Conservation (phyloP, 2,797 vertebrate genomes). For the Spea hammondii region DNA sequence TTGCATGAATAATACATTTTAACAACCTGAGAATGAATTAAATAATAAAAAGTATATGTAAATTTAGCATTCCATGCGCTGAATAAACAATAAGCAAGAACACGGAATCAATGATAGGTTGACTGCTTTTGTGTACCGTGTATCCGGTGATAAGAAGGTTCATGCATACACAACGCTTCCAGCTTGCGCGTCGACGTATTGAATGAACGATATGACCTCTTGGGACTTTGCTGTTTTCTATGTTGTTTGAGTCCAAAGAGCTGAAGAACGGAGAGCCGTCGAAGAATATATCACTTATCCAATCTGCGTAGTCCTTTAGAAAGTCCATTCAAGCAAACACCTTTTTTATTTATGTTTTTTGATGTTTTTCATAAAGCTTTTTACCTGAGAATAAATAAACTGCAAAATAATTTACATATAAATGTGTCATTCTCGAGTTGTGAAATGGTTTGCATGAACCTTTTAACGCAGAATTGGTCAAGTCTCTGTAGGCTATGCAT, state of each 20-base stretch:
- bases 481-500: slow-evolving; percentile 2
- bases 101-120: too few species aligned
- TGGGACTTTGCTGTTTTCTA: slow-evolving; percentile 10
- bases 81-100: too few species aligned
- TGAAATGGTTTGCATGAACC: neutral
- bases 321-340: neutral
- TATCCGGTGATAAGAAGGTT: too few species aligned
- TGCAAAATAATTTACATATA: neutral
- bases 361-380: neutral
- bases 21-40: too few species aligned
- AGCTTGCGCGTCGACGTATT: neutral
- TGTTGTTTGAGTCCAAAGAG: slow-evolving; percentile 25
- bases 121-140: too few species aligned
- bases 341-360: neutral
- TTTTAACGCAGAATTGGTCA: slow-evolving; percentile 8
- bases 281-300: slow-evolving; percentile 1
- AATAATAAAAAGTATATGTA: too few species aligned
- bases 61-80: too few species aligned
- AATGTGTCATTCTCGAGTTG: neutral
- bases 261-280: slow-evolving; percentile 25
- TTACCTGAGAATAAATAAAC: neutral
- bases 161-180: too few species aligned
- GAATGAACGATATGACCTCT: slow-evolving; percentile 25
- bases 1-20: too few species aligned
- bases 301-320: neutral